Base-by-base conservation (phyloP, 2,888 invertebrate species). In the Adelognathus sp. region DNA sequence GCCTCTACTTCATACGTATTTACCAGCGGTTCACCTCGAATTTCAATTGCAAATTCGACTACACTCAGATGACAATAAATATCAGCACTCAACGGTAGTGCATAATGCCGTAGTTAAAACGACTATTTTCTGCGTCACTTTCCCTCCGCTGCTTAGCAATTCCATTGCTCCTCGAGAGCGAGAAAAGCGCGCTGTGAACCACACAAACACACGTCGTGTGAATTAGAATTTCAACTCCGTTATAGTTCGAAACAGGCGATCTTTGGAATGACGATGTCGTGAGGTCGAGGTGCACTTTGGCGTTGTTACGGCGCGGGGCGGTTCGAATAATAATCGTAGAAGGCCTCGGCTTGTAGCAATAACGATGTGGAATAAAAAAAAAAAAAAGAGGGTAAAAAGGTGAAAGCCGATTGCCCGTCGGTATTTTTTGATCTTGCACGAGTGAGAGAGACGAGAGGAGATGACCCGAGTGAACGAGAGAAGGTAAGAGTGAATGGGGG, bases 31-130 rank as follows among this genome's bases (percentile, higher is more conserved):
- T 81, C 77, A 76, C 79, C 79, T 67, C 77, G 61, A 82, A 82
- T 82, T 81, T 82, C 82, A 75, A 82, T 82, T 82, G 82, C 82
- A 81, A 82, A 82, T 82, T 82, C 81, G 79, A 79, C 71, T 50
- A 75, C 77, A 67, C 79, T 73, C 67, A 52, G 77, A 79, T 81
- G 77, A 82, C 82, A 79, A 81, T 82, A 79, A 81, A 81, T 79
- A 79, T 79, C 81, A 73, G 72, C 75, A 79, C 73, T 78, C 70
- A 79, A 76, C 73, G 75, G 71, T 77, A 58, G 66, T 70, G 75
- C 72, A 79, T 70, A 73, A 76, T 78, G 54, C 52, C 61, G 58
- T 75, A 44, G 50, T 60, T 63, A 27, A 16, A 70, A 63, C 66
- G 64, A 74, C 69, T 56, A 66, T 71, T 75, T 78, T 70, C 41